Base-by-base conservation (phyloP, 2,113 vertebrate species). In the Brienomyrus longianalis region DNA sequence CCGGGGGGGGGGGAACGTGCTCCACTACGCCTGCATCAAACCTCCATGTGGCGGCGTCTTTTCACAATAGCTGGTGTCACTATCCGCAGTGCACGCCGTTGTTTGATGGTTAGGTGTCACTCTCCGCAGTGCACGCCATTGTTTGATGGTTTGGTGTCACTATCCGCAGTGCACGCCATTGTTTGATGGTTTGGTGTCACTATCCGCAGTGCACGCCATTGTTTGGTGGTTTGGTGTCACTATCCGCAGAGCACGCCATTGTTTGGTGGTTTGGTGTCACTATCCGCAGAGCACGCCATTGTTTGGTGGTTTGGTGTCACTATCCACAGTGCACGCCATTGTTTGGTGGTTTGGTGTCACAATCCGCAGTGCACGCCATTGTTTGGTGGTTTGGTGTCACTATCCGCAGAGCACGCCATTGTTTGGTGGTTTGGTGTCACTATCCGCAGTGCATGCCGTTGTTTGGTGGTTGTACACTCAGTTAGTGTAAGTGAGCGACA, bases 1-100 rank as follows among this genome's bases (percentile, higher is more conserved):
- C 93, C 83, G 94, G 31, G 31, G 94, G 94, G 95, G 92, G 93
- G 93, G 95, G 92, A 94, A 93, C 93, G 93, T 95, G 94, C 93
- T 93, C 94, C 93, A 92, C 93, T 92, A 92, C 94, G 94, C 50
- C 9, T 56, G 31, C 27, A 54, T 21, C 35, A 35, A 15, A 1
- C 5, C 31, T 48, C 13, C 50, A 31, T 27, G 47, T 31, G 19
- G 19, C 9, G 15, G 8, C 7, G 39, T 84, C 43, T 48, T 23
- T 8, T 48, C 39, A 27, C 45, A 48, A 19, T 47, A 45, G 35
- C 80, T 17, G 51, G 3, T 83, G 80, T 84, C 80, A 45, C 19
- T 47, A 10, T 48, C 80, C 45, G 6, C 3, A 3, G 4, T 48
- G 70, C 31, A 77, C 5, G 17, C 3, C n/a, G 0, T 66, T 66